A percentile compares a stretch with the other conserved stretches of the same genome.
These are phyloP conservation scores for Dendrolimus kikuchii DNA, from an alignment of 1,140 invertebrate genomes.

Conservation along the genomic window DNA sequence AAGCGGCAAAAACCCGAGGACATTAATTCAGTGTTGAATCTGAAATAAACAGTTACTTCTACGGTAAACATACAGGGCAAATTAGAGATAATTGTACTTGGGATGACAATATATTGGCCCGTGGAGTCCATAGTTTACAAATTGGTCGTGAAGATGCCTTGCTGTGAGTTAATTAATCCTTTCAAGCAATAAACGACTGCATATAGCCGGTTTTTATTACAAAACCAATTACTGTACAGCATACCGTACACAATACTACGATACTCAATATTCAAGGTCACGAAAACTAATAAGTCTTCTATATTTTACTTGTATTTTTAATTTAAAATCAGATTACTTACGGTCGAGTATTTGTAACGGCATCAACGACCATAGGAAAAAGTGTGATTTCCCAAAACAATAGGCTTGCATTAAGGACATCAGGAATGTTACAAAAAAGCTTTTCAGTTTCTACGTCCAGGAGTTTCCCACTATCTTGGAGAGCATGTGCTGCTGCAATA, in stretches of 20 bases:
- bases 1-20: slow-evolving; percentile 34
- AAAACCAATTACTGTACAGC: too few relatives aligned
- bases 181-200: too few relatives aligned
- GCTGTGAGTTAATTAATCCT: too few relatives aligned
- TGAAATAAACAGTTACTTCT: slow-evolving; percentile 15
- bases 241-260: too few relatives aligned
- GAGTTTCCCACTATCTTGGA: slow-evolving; percentile 40
- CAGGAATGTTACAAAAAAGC: slow-evolving; percentile 50
- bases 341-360: slow-evolving; percentile 25
- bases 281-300: neutral
- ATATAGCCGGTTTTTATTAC: too few relatives aligned
- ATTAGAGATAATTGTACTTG: too few relatives aligned
- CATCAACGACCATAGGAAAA: slow-evolving; percentile 43
- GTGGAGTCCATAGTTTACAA: too few relatives aligned
- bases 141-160: too few relatives aligned
- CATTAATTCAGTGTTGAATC: slow-evolving; percentile 48
- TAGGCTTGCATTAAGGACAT: slow-evolving; percentile 49
- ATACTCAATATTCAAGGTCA: too few relatives aligned
- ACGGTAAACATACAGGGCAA: too few relatives aligned
- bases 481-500: slow-evolving; percentile 46
- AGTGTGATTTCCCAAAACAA: slow-evolving; percentile 41
- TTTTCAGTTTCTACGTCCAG: slow-evolving; percentile 33
- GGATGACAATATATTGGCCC: too few relatives aligned
- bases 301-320: neutral
- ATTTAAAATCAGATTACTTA: slow-evolving; percentile 22